These are phyloP conservation scores for Muscidifurax raptorellus DNA, from an alignment of 1,140 invertebrate species.

Conservation along the genomic window DNA sequence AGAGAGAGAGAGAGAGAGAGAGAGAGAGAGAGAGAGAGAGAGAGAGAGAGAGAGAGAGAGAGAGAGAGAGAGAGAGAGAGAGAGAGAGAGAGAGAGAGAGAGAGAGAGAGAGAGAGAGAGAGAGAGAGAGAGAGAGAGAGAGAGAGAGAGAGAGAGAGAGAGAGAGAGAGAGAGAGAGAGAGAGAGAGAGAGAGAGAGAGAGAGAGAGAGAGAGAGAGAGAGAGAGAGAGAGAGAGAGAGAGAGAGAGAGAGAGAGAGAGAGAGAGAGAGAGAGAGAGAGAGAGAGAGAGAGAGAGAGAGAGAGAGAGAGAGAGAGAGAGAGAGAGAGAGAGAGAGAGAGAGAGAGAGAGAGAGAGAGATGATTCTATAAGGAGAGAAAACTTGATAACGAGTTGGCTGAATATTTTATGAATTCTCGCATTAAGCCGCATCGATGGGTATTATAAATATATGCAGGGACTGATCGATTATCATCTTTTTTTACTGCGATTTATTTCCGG, in stretches of 20 bases:
- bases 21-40: conserved; percentile 7
- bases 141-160: conserved; percentile 7
- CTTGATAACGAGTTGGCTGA: conserved; percentile 10
- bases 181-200: conserved; percentile 3
- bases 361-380: neutral
- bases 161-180: neutral
- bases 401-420: neutral
- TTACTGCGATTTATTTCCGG: conserved; percentile 19
- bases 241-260: conserved; percentile 3
- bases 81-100: conserved; percentile 7
- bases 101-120: neutral
- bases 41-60: neutral
- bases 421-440: neutral
- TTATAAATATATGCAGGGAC: neutral
- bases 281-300: neutral
- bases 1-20: conserved; percentile 3
- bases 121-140: conserved; percentile 3
- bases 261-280: conserved; percentile 7
- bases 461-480: conserved; percentile 29
- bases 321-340: conserved; percentile 7
- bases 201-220: conserved; percentile 7
- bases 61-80: conserved; percentile 3
- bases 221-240: neutral
- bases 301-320: conserved; percentile 3
- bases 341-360: neutral